Evolutionary conservation across 2,888 invertebrate genomes (phyloP).

Genomic region (Apantesis nais): DNA sequence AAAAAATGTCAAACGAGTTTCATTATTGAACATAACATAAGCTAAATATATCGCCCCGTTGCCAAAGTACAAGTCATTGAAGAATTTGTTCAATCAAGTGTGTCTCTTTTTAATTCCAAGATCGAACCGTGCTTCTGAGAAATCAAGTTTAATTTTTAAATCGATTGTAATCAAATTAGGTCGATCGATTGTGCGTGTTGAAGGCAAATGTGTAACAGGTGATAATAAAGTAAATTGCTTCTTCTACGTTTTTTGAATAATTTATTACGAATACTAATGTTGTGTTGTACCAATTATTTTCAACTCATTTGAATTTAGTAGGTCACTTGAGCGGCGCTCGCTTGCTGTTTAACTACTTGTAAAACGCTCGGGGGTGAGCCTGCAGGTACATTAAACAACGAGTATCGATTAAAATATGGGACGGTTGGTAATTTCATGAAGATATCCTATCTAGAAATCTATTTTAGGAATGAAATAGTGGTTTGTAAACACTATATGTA

Average conservation of each 20-base stretch:
- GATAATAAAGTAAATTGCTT: background rate
- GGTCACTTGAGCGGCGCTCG: background rate
- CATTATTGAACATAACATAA: conserved; percentile 14
- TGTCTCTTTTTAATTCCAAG: conserved; percentile 42
- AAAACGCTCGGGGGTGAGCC: background rate
- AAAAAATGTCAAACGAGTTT: background rate
- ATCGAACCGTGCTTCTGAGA: conserved; percentile 23
- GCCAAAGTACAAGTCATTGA: conserved; percentile 54
- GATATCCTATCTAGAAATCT: background rate
- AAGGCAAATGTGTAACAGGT: background rate
- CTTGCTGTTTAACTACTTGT: background rate
- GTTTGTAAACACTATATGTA: background rate
- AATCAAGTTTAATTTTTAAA: conserved; percentile 39
- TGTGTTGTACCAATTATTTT: background rate
- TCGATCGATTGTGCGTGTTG: conserved; percentile 26
- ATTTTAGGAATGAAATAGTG: background rate
- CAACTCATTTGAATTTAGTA: background rate
- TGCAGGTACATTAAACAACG: background rate
- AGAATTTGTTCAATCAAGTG: conserved; percentile 48
- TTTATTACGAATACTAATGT: background rate
- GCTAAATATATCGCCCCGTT: conserved; percentile 21
- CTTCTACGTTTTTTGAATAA: background rate
- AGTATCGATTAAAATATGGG: background rate
- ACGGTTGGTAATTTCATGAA: background rate
- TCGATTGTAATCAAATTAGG: conserved; percentile 46